These are phyloP conservation scores for Eumaeus atala DNA, from an alignment of 1,140 invertebrate genomes.

Conservation along the genomic window DNA sequence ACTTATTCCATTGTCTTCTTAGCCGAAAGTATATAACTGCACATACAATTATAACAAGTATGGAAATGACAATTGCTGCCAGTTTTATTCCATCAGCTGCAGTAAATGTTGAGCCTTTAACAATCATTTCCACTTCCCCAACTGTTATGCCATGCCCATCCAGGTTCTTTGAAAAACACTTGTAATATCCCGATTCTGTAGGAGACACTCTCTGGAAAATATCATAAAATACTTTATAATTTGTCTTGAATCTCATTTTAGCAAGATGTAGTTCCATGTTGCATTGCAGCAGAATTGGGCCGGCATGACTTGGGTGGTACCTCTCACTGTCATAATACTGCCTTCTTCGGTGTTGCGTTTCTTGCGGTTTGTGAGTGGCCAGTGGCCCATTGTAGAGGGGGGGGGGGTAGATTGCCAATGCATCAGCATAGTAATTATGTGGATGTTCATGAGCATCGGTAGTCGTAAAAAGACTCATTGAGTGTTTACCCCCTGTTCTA, in stretches of 20 bases:
- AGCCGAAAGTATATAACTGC: constrained; percentile 59
- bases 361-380: too few relatives aligned
- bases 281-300: too few relatives aligned
- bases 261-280: neutral
- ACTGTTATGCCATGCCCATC: constrained; percentile 70
- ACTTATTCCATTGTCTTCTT: constrained; percentile 59
- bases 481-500: too few relatives aligned
- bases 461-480: too few relatives aligned
- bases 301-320: too few relatives aligned
- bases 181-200: constrained; percentile 77
- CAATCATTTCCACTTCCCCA: constrained; percentile 77
- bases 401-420: neutral
- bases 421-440: neutral
- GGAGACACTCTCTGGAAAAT: constrained; percentile 75
- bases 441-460: too few relatives aligned
- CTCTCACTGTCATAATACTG: too few relatives aligned
- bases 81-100: constrained; percentile 67
- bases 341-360: too few relatives aligned
- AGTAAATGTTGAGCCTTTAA: constrained; percentile 68
- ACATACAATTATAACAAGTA: constrained; percentile 60
- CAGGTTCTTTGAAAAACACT: constrained; percentile 78
- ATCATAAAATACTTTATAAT: neutral
- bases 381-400: too few relatives aligned
- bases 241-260: neutral
- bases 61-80: constrained; percentile 59